phyloP scores from a whole-genome alignment of 2,113 vertebrate genomes.

The Herpetotheres cachinnans region DNA sequence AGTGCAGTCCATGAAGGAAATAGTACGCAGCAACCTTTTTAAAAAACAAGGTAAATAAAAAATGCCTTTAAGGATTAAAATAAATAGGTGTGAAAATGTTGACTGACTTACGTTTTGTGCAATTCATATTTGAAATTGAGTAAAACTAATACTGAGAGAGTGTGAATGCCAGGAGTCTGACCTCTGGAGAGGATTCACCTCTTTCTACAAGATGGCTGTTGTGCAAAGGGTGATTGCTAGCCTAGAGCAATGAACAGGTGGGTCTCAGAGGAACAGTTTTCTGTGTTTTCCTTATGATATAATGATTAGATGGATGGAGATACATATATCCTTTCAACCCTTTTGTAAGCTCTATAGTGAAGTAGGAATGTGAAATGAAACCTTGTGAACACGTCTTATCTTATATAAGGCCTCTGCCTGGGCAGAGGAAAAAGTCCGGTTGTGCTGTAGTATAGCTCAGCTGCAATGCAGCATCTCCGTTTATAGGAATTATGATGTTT shows the following conservation, averaged over 20 bases:
- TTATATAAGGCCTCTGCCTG: background rate
- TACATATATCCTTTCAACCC: background rate
- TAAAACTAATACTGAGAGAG: background rate
- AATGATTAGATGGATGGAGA: background rate
- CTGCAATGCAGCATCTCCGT: background rate
- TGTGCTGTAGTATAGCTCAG: background rate
- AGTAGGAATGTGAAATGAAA: background rate
- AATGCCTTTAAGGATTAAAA: background rate
- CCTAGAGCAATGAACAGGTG: background rate
- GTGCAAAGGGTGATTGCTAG: background rate
- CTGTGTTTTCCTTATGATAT: background rate
- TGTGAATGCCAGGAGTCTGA: background rate
- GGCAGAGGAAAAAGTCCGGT: background rate
- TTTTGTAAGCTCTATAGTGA: background rate
- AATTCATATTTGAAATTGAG: background rate
- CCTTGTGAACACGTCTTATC: background rate
- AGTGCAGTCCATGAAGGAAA: constrained; percentile 94
- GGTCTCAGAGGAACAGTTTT: background rate
- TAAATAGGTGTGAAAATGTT: background rate
- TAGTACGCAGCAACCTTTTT: constrained; percentile 91
- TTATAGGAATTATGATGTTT: background rate
- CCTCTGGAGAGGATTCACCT: background rate
- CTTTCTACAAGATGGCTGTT: background rate
- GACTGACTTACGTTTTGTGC: background rate
- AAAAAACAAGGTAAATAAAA: constrained; percentile 85